These are phyloP conservation scores for Oenanthe melanoleuca DNA, from an alignment of 2,113 vertebrate species.

Conservation along the genomic window DNA sequence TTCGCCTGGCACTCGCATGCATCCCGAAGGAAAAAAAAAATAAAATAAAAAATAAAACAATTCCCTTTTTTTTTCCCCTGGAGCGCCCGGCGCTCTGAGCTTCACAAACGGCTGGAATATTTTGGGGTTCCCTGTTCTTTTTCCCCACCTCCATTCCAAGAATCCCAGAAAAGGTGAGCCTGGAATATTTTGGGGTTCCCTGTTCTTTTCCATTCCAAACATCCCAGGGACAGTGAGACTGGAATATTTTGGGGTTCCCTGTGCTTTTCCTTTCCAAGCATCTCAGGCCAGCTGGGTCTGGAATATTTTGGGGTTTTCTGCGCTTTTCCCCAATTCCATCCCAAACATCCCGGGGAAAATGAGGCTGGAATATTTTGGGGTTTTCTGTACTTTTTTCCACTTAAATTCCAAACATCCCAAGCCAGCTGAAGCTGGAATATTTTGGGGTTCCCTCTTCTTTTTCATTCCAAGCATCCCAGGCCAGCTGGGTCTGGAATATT, in stretches of 20 bases:
- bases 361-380: too few species aligned
- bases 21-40: background rate
- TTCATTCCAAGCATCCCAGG: too few species aligned
- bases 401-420: too few species aligned
- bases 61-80: slow-evolving; percentile 32
- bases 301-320: background rate
- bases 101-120: background rate
- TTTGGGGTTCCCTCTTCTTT: too few species aligned
- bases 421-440: too few species aligned
- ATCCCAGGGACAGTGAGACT: background rate
- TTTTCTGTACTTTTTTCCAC: too few species aligned
- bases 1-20: slow-evolving; percentile 74
- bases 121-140: background rate
- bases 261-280: background rate
- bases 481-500: too few species aligned
- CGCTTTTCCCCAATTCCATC: background rate
- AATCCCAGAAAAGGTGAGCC: background rate
- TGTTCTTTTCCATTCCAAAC: too few species aligned
- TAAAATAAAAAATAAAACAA: background rate
- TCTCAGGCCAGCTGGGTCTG: rapidly evolving
- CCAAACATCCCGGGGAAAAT: rapidly evolving
- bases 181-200: background rate
- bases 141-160: too few species aligned
- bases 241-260: background rate
- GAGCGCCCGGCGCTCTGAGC: background rate